Conservation (phyloP, 1,140 invertebrate species). For the Papilio dardanus region DNA sequence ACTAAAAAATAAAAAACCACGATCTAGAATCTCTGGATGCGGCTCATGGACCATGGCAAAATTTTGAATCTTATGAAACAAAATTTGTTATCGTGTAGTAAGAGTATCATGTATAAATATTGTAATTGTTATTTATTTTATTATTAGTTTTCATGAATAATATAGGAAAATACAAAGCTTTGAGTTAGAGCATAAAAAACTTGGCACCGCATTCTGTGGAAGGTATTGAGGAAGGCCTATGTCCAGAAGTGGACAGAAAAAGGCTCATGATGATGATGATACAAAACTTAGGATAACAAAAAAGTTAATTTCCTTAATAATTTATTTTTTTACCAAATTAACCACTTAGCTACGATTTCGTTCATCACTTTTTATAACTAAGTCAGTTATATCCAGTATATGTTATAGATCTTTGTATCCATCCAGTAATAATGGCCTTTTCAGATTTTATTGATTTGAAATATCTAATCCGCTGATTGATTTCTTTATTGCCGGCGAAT, state of each 20-base stretch:
- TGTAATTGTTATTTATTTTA: too few species aligned
- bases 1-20: slow-evolving; percentile 51
- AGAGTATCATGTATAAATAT: neutral
- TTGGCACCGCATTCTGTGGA: too few species aligned
- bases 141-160: too few species aligned
- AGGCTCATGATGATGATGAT: too few species aligned
- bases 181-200: too few species aligned
- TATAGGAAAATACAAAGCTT: too few species aligned
- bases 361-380: neutral
- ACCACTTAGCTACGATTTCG: neutral
- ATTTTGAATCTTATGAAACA: too few species aligned
- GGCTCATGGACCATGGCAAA: too few species aligned
- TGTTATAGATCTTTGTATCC: slow-evolving; percentile 51
- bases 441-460: slow-evolving; percentile 81
- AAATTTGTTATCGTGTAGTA: neutral
- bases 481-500: slow-evolving; percentile 78
- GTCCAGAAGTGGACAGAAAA: too few species aligned
- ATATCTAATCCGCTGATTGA: slow-evolving; percentile 80
- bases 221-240: too few species aligned
- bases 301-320: neutral
- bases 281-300: neutral
- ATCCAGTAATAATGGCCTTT: slow-evolving; percentile 72
- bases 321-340: neutral
- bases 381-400: neutral
- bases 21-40: slow-evolving; percentile 49